Conservation (phyloP, 2,797 vertebrate genomes). For the Sciurus vulgaris region DNA sequence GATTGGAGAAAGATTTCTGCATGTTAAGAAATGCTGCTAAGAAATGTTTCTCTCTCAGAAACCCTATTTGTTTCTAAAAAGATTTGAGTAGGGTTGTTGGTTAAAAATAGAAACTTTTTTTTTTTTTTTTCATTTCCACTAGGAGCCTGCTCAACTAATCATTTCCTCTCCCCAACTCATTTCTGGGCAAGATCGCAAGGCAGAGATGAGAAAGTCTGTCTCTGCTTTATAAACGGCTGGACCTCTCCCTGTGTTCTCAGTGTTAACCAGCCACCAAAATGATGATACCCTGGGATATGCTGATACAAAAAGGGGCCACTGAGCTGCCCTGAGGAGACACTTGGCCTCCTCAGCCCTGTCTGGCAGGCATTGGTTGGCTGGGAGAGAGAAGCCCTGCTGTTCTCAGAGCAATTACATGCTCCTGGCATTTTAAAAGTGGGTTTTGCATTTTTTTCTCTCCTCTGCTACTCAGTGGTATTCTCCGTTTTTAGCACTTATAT, state of each 20-base stretch:
- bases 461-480: background rate
- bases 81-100: background rate
- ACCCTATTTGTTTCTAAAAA: background rate
- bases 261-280: background rate
- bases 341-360: background rate
- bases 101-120: constrained; percentile 40
- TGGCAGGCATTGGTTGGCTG: background rate
- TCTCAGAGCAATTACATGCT: background rate
- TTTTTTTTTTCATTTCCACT: background rate
- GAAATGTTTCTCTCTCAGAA: background rate
- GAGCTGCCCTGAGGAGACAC: background rate
- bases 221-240: background rate
- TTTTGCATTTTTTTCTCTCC: background rate
- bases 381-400: background rate
- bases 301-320: background rate
- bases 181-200: constrained; percentile 53
- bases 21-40: constrained; percentile 48
- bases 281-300: background rate
- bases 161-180: background rate
- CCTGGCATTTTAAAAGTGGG: constrained; percentile 24
- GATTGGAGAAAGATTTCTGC: background rate
- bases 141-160: background rate
- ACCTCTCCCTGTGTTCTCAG: background rate
- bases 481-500: background rate
- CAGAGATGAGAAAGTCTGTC: constrained; percentile 32